These are phyloP conservation scores for Pseudorhombus dupliciocellatus DNA, from an alignment of 2,113 vertebrate species.

Conservation along the genomic window DNA sequence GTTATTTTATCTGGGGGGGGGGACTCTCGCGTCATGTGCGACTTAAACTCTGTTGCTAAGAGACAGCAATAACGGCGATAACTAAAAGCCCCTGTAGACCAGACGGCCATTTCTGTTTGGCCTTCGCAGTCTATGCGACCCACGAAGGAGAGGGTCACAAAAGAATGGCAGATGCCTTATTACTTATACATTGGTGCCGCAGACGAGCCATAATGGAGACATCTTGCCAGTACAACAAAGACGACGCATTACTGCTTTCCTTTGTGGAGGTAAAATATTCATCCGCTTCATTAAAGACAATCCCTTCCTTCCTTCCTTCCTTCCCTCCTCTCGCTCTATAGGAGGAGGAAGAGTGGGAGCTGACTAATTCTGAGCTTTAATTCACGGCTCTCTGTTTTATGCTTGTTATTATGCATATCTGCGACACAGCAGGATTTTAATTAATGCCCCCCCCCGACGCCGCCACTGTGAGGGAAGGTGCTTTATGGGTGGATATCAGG, in stretches of 20 bases:
- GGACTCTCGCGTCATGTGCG: no score
- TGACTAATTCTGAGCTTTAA: slow-evolving; percentile 69
- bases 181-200: slow-evolving; percentile 26
- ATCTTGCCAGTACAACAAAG: slow-evolving; percentile 40
- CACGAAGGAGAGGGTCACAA: slow-evolving; percentile 18
- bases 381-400: slow-evolving; percentile 72
- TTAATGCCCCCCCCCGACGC: slow-evolving; percentile 60
- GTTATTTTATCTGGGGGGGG: slow-evolving; percentile 17
- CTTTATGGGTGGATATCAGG: slow-evolving; percentile 60
- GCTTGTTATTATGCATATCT: slow-evolving; percentile 72
- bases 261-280: slow-evolving; percentile 56
- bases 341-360: slow-evolving; percentile 62
- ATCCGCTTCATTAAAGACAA: slow-evolving; percentile 53
- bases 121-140: no score
- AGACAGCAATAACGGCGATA: no score
- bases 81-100: no score
- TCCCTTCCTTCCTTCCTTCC: slow-evolving; percentile 12
- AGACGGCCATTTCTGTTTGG: no score
- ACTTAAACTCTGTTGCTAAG: no score
- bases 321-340: slow-evolving; percentile 25
- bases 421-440: slow-evolving; percentile 80
- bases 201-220: slow-evolving; percentile 37
- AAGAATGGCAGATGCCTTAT: slow-evolving; percentile 26
- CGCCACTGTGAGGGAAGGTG: slow-evolving; percentile 39
- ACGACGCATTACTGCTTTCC: no score